Conservation (phyloP, 1,140 invertebrate genomes). For the Chelonus insularis region DNA sequence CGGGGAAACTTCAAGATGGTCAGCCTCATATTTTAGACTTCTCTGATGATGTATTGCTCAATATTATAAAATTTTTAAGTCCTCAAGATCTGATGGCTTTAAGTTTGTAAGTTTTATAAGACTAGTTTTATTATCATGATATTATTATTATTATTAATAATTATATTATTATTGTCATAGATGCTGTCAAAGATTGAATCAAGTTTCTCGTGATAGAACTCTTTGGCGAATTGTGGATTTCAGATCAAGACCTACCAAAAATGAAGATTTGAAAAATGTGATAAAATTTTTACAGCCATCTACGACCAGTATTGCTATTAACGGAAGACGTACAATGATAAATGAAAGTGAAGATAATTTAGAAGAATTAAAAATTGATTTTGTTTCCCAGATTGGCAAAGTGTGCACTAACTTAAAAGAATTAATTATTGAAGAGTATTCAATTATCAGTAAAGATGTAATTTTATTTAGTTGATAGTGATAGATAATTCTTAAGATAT, state of each 20-base stretch:
- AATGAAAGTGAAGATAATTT: conserved; percentile 24
- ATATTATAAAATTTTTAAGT: conserved; percentile 60
- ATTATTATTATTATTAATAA: conserved; percentile 1
- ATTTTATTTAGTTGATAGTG: conserved; percentile 25
- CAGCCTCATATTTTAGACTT: conserved; percentile 44
- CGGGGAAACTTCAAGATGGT: neutral
- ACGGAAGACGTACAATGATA: conserved; percentile 30
- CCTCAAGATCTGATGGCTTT: conserved; percentile 58
- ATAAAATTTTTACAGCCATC: conserved; percentile 54
- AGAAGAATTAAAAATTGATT: conserved; percentile 36
- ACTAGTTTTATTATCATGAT: neutral
- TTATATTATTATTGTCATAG: conserved; percentile 39
- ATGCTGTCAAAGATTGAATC: conserved; percentile 56
- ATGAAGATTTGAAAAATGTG: conserved; percentile 55
- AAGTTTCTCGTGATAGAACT: conserved; percentile 57
- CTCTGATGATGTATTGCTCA: conserved; percentile 61
- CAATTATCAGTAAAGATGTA: conserved; percentile 58
- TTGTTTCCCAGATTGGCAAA: conserved; percentile 42
- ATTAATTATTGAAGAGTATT: conserved; percentile 60
- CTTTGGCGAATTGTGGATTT: conserved; percentile 62
- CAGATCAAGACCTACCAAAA: conserved; percentile 44
- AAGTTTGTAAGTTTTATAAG: conserved; percentile 53
- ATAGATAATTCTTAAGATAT: conserved; percentile 11
- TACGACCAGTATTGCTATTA: conserved; percentile 57
- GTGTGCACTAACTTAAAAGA: conserved; percentile 51